Percentiles rank a stretch among this genome's conserved stretches.
Evolutionary conservation across 2,888 invertebrate genomes (phyloP).

Genomic region (Allygus modestus): DNA sequence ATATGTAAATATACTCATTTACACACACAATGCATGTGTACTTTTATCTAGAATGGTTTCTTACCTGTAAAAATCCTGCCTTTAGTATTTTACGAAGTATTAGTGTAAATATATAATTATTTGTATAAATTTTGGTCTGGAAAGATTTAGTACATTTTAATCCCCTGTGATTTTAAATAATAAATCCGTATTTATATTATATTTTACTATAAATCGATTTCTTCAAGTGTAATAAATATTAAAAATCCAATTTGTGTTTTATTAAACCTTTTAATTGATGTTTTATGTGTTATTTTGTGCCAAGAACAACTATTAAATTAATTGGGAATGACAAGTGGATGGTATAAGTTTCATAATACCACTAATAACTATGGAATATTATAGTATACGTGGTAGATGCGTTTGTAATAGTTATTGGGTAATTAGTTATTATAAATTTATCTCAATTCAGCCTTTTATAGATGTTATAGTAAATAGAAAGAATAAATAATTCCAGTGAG

Average conservation of each 20-base stretch:
- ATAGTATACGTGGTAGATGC: too few relatives aligned
- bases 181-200: slow-evolving; percentile 48
- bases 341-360: too few relatives aligned
- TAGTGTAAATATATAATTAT: slow-evolving; percentile 41
- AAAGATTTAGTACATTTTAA: slow-evolving; percentile 28
- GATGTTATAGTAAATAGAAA: too few relatives aligned
- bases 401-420: too few relatives aligned
- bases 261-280: too few relatives aligned
- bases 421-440: too few relatives aligned
- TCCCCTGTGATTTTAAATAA: slow-evolving; percentile 49
- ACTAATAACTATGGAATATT: too few relatives aligned
- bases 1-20: background rate
- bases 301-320: too few relatives aligned
- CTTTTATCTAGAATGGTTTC: background rate
- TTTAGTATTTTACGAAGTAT: slow-evolving; percentile 11
- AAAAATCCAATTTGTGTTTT: background rate
- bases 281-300: too few relatives aligned
- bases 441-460: too few relatives aligned
- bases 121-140: slow-evolving; percentile 32
- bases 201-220: slow-evolving; percentile 45
- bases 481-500: too few relatives aligned
- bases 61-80: slow-evolving; percentile 37
- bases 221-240: slow-evolving; percentile 51
- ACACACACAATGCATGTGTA: slow-evolving; percentile 2
- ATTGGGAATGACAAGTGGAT: too few relatives aligned